A percentile compares a stretch with the other conserved stretches of the same genome.
Evolutionary conservation across 2,888 invertebrate genomes (phyloP).

Genomic region (Siphonodentalium dalli): DNA sequence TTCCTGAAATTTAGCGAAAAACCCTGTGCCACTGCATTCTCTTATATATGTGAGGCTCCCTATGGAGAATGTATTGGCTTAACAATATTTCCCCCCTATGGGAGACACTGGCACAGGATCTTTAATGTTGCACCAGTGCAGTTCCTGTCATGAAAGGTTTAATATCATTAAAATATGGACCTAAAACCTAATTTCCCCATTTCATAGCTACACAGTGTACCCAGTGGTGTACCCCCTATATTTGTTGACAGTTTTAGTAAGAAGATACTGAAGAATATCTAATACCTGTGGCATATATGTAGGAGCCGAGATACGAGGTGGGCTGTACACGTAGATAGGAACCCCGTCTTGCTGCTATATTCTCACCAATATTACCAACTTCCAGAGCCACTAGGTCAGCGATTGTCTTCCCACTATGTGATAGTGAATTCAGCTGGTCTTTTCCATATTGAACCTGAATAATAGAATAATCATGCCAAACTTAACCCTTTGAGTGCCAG

Average conservation of each 20-base stretch:
- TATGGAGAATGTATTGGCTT: too few relatives aligned
- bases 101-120: too few relatives aligned
- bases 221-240: too few relatives aligned
- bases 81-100: too few relatives aligned
- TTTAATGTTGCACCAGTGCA: too few relatives aligned
- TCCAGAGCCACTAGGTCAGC: slow-evolving; percentile 83
- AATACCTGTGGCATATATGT: slow-evolving; percentile 78
- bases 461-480: too few relatives aligned
- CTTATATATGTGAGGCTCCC: too few relatives aligned
- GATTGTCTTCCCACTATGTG: slow-evolving; percentile 70
- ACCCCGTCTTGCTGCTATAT: slow-evolving; percentile 82
- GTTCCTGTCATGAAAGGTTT: too few relatives aligned
- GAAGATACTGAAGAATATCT: neutral
- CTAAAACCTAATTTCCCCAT: neutral
- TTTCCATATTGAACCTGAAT: slow-evolving; percentile 25
- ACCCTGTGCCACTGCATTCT: too few relatives aligned
- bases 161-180: neutral
- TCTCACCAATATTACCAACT: slow-evolving; percentile 90
- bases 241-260: neutral
- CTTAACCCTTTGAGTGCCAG: too few relatives aligned
- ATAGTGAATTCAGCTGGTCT: slow-evolving; percentile 32
- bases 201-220: too few relatives aligned
- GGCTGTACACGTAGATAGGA: slow-evolving; percentile 68
- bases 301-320: slow-evolving; percentile 65
- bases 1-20: too few relatives aligned